phyloP scores from a whole-genome alignment of 1,140 invertebrate species.

The Drosophila suzukii region DNA sequence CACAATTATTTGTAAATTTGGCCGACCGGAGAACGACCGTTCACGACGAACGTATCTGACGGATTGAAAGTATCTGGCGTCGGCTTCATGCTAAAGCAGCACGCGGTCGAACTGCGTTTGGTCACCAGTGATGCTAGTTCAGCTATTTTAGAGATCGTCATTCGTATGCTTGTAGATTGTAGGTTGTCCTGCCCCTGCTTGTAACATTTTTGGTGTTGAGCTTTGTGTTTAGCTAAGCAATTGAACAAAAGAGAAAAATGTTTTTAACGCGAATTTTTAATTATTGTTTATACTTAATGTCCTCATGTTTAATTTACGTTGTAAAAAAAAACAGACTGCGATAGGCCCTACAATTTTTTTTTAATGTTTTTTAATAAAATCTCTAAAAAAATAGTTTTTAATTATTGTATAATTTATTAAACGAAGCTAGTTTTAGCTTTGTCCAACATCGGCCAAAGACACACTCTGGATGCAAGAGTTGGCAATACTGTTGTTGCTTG shows the following conservation, averaged over 20 bases:
- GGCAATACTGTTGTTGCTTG: neutral
- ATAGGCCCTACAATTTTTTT: no score
- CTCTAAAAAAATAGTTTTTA: no score
- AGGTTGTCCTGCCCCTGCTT: no score
- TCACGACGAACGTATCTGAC: constrained; percentile 51
- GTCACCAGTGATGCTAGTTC: constrained; percentile 1
- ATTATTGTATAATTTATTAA: no score
- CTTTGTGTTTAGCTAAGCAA: no score
- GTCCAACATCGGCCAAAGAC: neutral
- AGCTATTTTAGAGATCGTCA: neutral
- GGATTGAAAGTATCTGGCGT: constrained; percentile 42
- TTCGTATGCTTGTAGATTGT: neutral
- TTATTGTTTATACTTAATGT: no score
- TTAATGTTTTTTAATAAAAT: neutral
- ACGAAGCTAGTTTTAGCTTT: neutral
- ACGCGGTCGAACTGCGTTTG: constrained; percentile 68
- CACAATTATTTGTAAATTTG: constrained; percentile 18
- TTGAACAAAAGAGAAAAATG: no score
- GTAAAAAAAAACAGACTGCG: no score
- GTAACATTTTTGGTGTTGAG: no score
- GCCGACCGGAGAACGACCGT: constrained; percentile 56
- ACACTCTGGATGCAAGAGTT: neutral
- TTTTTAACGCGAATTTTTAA: no score
- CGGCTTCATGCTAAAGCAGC: constrained; percentile 71
- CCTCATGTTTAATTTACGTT: no score